A percentile compares a stretch with the other conserved stretches of the same genome.
Conservation (phyloP, 2,113 vertebrate genomes). For the Oncorhynchus tshawytscha region DNA sequence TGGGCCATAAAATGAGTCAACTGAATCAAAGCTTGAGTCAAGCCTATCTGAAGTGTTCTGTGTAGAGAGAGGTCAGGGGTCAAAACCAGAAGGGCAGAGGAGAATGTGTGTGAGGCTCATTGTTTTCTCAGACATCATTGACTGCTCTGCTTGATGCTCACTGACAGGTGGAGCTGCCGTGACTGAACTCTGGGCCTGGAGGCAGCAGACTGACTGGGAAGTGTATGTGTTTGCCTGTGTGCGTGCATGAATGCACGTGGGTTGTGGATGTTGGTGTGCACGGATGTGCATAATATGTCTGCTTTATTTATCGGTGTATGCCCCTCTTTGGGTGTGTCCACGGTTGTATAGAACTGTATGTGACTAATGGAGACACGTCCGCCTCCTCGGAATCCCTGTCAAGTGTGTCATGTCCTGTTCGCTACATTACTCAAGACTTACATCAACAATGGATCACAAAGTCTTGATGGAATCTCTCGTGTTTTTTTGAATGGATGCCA, state of each 20-base stretch:
- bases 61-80: background rate
- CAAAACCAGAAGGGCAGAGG: background rate
- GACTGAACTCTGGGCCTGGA: too few species aligned
- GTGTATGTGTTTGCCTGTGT: conserved; percentile 1
- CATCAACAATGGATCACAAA: conserved; percentile 60
- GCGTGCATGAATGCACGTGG: background rate
- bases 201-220: conserved; percentile 13
- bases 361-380: conserved; percentile 45
- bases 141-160: conserved; percentile 19
- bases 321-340: conserved; percentile 14
- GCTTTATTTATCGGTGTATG: background rate
- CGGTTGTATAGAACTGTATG: conserved; percentile 5
- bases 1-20: too few species aligned
- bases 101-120: background rate
- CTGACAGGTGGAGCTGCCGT: background rate
- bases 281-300: background rate
- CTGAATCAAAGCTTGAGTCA: too few species aligned
- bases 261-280: too few species aligned
- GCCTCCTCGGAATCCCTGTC: conserved; percentile 58
- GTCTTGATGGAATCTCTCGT: conserved; percentile 48
- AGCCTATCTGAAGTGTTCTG: too few species aligned
- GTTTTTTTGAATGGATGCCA: conserved; percentile 58
- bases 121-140: conserved; percentile 29
- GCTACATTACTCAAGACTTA: conserved; percentile 44
- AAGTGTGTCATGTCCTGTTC: conserved; percentile 54